Percentiles rank a stretch among this genome's conserved stretches.
phyloP scores from a whole-genome alignment of 2,888 invertebrate genomes.

The Philereme transversata region DNA sequence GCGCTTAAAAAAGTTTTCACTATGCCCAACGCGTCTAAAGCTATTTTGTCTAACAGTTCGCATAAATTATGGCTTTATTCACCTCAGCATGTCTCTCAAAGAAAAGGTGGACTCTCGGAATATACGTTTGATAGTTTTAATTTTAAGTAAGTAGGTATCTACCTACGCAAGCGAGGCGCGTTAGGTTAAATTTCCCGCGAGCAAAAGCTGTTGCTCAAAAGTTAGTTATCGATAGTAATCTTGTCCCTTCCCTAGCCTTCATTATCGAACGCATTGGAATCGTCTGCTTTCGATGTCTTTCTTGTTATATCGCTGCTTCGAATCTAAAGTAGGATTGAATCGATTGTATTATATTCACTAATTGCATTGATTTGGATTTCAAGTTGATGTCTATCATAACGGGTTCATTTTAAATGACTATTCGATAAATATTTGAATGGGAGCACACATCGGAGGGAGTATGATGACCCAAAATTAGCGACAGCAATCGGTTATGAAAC shows the following conservation, averaged over 20 bases:
- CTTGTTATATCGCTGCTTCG: constrained; percentile 19
- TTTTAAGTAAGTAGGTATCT: neutral
- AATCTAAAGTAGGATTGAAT: neutral
- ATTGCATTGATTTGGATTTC: neutral
- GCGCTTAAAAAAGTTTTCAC: too few species aligned
- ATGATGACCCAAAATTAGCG: too few species aligned
- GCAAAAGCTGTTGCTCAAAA: too few species aligned
- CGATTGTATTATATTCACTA: neutral
- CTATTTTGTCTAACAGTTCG: too few species aligned
- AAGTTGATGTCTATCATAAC: neutral
- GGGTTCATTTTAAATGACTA: neutral
- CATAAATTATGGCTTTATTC: too few species aligned
- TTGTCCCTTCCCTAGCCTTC: neutral
- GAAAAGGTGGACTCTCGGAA: too few species aligned
- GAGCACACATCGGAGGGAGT: too few species aligned
- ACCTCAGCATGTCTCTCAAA: too few species aligned
- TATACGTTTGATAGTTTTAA: neutral
- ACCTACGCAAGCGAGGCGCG: neutral
- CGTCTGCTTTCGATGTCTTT: constrained; percentile 43
- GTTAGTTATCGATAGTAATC: neutral
- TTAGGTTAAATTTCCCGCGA: too few species aligned
- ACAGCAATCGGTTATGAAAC: too few species aligned
- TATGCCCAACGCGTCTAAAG: too few species aligned
- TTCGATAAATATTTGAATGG: too few species aligned
- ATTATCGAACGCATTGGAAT: constrained; percentile 48